Evolutionary conservation across 2,113 vertebrate genomes (phyloP).

Genomic region (Caranx ignobilis): DNA sequence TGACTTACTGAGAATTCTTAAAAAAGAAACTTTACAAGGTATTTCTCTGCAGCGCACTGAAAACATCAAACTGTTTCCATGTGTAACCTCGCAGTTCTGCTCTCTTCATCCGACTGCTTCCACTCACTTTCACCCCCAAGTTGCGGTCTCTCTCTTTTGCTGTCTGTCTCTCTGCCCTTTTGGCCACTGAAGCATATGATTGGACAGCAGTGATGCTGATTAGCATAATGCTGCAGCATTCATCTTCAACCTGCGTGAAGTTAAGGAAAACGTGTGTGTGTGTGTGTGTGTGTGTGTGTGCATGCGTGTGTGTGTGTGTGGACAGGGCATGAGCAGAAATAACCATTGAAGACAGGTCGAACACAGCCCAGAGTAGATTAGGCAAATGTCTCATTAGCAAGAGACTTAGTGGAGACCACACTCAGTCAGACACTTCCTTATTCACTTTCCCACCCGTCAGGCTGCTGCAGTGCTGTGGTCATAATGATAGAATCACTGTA

Average conservation of each 20-base stretch:
- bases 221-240: constrained; percentile 55
- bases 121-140: neutral
- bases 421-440: constrained; percentile 1
- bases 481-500: neutral
- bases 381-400: constrained; percentile 52
- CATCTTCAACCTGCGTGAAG: constrained; percentile 47
- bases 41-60: constrained; percentile 18
- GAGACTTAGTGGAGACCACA: neutral
- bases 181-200: constrained; percentile 53
- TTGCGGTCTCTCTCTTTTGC: constrained; percentile 7
- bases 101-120: neutral
- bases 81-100: neutral
- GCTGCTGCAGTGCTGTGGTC: neutral
- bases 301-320: constrained; percentile 1
- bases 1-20: constrained; percentile 24
- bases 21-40: constrained; percentile 40
- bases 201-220: constrained; percentile 57
- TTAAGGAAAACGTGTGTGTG: constrained; percentile 17
- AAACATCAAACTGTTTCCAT: constrained; percentile 35
- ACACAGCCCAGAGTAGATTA: constrained; percentile 21
- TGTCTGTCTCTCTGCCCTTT: constrained; percentile 34
- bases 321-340: neutral
- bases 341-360: constrained; percentile 20
- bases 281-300: constrained; percentile 8
- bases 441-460: constrained; percentile 3